phyloP scores from a whole-genome alignment of 2,797 vertebrate species.

The Tenualosa ilisha region DNA sequence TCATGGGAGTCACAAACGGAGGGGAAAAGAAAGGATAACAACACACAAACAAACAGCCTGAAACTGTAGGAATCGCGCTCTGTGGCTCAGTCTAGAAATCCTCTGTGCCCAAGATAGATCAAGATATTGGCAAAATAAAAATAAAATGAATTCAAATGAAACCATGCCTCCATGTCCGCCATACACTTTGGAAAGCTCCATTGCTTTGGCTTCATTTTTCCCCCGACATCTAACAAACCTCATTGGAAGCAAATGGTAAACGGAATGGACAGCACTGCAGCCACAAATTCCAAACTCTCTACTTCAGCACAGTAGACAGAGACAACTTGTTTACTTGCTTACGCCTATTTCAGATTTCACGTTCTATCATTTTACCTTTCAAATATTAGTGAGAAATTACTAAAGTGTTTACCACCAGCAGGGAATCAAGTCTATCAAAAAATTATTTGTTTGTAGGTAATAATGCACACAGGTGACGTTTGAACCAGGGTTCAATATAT shows the following conservation, averaged over 20 bases:
- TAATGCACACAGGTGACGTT: too few relatives aligned
- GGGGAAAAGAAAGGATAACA: neutral
- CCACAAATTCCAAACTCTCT: neutral
- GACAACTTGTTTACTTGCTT: too few relatives aligned
- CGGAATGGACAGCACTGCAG: neutral
- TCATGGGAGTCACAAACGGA: neutral
- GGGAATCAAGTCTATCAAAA: neutral
- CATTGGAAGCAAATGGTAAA: neutral
- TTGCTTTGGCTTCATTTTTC: neutral
- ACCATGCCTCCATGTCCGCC: neutral
- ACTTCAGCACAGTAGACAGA: too few relatives aligned
- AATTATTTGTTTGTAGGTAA: too few relatives aligned
- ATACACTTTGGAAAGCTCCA: neutral
- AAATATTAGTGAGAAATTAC: neutral
- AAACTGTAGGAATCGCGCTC: neutral
- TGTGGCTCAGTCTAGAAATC: neutral
- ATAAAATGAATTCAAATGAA: neutral
- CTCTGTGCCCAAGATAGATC: neutral
- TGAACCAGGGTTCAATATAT: too few relatives aligned
- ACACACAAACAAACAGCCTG: constrained; percentile 7
- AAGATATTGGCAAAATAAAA: neutral
- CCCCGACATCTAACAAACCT: neutral
- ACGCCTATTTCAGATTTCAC: too few relatives aligned
- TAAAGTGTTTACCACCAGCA: neutral
- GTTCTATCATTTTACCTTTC: too few relatives aligned